A percentile compares a stretch with the other conserved stretches of the same genome.
These are phyloP conservation scores for Venusia cambrica DNA, from an alignment of 2,888 invertebrate species.

Conservation along the genomic window DNA sequence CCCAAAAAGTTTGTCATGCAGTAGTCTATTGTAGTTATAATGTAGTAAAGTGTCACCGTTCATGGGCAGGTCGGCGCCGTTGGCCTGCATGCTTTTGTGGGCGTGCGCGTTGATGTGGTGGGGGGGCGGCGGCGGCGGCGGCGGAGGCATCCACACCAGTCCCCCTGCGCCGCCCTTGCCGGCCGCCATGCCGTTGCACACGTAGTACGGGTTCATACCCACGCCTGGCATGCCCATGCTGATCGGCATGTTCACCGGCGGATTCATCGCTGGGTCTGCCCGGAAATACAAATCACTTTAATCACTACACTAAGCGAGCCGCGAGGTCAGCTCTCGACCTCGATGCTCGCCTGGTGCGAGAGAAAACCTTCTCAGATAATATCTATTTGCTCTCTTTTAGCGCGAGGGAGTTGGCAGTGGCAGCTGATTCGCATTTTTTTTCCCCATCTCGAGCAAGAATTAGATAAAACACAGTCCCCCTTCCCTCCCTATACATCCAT, in stretches of 20 bases:
- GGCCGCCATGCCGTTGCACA: constrained; percentile 44
- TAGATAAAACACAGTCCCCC: no score
- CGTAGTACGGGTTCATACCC: constrained; percentile 21
- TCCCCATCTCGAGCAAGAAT: no score
- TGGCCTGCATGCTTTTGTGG: constrained; percentile 68
- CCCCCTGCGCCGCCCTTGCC: constrained; percentile 51
- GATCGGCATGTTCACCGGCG: constrained; percentile 4
- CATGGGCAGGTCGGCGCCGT: constrained; percentile 80
- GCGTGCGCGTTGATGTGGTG: constrained; percentile 53
- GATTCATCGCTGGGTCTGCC: constrained; percentile 6
- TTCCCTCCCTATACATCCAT: no score
- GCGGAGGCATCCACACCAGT: constrained; percentile 49
- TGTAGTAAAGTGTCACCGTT: constrained; percentile 58
- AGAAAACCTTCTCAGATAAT: no score
- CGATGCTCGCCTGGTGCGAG: no score
- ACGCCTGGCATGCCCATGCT: constrained; percentile 14
- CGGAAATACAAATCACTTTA: background rate
- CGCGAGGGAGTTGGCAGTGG: no score
- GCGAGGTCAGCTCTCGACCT: no score
- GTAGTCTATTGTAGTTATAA: no score
- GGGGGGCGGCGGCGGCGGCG: constrained; percentile 43
- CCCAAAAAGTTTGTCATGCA: no score
- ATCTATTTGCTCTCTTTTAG: no score
- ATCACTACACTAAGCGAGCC: no score
- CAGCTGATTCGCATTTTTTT: no score